Base-by-base conservation (phyloP, 2,888 invertebrate genomes). In the Anodontia alba region DNA sequence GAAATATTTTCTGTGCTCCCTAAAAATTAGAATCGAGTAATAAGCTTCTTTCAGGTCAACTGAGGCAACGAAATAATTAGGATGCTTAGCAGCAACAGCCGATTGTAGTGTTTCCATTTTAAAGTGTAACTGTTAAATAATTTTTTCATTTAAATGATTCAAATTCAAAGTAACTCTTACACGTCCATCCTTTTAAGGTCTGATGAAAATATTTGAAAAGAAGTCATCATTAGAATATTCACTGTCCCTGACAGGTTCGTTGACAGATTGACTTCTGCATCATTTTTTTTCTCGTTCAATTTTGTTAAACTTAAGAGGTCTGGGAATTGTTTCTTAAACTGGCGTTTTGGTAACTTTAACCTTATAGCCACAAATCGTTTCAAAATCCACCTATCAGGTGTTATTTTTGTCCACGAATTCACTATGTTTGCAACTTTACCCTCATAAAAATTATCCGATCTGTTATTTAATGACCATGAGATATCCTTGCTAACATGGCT, bases 201-300 rank as follows among this genome's bases (percentile, higher is more conserved):
- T 49, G 17, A 43, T 31, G 33, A 78, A 78, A 15, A 73, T 78
- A 43, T 78, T 82, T 0, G 72, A 72, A 54, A 78, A 74, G 57
- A 57, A 81, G 5, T 38, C n/a, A n/a, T n/a, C n/a, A 7, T 2
- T n/a, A 5, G 17, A n/a, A 15, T 49, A 15, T 10, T 5, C 12
- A 12, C 38, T 43, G 26, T 42, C 26, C 62, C 54, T 70, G 62
- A 74, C 75, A 7, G 68, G 70, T 12, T 71, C 70, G 2, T n/a
- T 8, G 29, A 76, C 31, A 57, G 69, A 76, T n/a, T 23, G 12
- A 38, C 8, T 0, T 76, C 57, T 17, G 69, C 17, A 7, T 38
- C 70, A 49, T 10, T 49, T 49, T 49, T 49, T 49, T 49, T 49
- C 49, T 17, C 17, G 49, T 20, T 49, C 49, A 49, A 49, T 10